A percentile compares a stretch with the other conserved stretches of the same genome.
Evolutionary conservation across 2,113 vertebrate genomes (phyloP).

Genomic region (Alouatta palliata): DNA sequence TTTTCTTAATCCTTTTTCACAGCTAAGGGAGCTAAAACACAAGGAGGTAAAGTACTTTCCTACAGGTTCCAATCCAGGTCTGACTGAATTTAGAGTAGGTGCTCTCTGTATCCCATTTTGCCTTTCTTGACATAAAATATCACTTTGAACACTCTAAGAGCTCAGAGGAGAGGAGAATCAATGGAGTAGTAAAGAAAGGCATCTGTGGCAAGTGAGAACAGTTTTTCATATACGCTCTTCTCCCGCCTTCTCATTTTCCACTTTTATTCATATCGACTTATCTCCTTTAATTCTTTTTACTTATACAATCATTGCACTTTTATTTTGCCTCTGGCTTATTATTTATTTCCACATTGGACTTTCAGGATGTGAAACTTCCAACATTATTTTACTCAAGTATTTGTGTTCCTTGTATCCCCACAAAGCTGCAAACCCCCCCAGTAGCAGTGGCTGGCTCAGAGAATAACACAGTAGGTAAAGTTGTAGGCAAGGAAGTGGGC

Average conservation of each 20-base stretch:
- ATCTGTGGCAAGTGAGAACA: neutral
- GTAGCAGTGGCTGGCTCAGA: neutral
- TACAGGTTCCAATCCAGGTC: neutral
- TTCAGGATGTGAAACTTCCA: neutral
- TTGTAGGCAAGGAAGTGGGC: accelerated
- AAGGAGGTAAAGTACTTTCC: neutral
- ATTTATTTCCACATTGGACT: neutral
- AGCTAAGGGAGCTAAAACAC: neutral
- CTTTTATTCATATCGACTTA: neutral
- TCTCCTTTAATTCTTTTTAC: neutral
- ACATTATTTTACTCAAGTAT: neutral
- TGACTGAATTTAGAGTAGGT: neutral
- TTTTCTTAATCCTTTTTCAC: neutral
- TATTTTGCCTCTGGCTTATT: neutral
- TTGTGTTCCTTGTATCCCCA: neutral
- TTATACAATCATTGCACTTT: neutral
- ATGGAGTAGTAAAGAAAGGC: neutral
- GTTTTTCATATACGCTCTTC: neutral
- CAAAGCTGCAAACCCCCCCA: accelerated
- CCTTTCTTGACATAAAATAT: neutral
- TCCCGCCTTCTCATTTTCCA: neutral
- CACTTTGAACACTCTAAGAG: neutral
- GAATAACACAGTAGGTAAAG: neutral
- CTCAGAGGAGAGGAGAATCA: neutral
- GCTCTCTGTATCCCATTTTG: neutral